Conservation (phyloP, 1,140 invertebrate genomes). For the Laupala kohalensis region DNA sequence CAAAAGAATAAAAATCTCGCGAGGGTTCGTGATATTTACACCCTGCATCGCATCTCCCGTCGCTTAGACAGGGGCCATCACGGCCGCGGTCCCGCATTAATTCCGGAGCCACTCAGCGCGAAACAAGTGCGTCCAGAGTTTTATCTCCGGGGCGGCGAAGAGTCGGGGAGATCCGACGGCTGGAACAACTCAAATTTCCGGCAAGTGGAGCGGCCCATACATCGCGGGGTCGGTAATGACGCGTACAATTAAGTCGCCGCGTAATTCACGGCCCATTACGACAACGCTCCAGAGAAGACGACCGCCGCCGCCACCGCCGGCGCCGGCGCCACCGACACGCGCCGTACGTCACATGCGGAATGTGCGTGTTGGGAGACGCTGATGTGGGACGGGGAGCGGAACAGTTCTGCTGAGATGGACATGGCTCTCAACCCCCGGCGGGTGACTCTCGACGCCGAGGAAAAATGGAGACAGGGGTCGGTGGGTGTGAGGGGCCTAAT, state of each 20-base stretch:
- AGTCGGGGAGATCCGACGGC: background rate
- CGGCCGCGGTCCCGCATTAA: background rate
- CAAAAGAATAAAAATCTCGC: too few relatives aligned
- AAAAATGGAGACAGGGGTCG: too few relatives aligned
- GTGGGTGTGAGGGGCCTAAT: too few relatives aligned
- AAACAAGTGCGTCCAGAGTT: background rate
- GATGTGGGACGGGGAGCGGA: too few relatives aligned
- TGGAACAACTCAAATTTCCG: background rate
- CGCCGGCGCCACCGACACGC: background rate
- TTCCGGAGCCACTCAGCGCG: background rate
- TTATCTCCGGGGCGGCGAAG: background rate
- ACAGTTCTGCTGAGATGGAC: background rate
- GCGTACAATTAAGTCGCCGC: background rate
- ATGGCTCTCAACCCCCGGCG: too few relatives aligned
- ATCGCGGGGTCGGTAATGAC: background rate
- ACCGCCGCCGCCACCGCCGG: background rate
- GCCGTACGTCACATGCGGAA: background rate
- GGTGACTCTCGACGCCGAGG: too few relatives aligned
- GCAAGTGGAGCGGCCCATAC: background rate
- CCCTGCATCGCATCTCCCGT: too few relatives aligned
- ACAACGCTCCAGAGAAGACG: background rate
- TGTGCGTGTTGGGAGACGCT: background rate
- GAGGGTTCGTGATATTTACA: too few relatives aligned
- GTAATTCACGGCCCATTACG: background rate
- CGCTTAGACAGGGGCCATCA: too few relatives aligned